These are phyloP conservation scores for Ranitomeya variabilis DNA, from an alignment of 2,113 vertebrate genomes.

Conservation along the genomic window DNA sequence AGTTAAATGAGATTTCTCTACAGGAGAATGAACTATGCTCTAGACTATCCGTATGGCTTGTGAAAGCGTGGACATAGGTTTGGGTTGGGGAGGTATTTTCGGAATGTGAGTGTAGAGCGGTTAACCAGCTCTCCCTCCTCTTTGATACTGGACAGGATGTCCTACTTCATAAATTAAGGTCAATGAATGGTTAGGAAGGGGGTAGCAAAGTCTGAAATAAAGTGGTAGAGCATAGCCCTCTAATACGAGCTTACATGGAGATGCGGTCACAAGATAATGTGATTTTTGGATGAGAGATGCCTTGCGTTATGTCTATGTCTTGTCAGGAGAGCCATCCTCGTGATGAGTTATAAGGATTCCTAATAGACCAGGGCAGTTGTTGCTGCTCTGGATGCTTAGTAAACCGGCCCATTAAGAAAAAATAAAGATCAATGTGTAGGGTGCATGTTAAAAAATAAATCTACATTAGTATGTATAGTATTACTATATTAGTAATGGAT, in stretches of 20 bases:
- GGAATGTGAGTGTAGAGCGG: not conserved
- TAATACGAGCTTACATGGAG: not conserved
- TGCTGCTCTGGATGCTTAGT: no score
- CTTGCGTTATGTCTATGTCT: not conserved
- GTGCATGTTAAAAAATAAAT: no score
- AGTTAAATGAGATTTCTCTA: not conserved
- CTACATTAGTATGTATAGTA: no score
- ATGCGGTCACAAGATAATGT: not conserved
- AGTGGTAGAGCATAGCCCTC: not conserved
- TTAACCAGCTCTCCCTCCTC: not conserved
- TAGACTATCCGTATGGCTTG: not conserved
- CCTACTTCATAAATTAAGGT: not conserved
- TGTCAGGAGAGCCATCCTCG: not conserved
- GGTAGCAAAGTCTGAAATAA: not conserved
- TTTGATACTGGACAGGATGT: not conserved
- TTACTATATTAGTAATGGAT: no score
- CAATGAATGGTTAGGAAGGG: not conserved
- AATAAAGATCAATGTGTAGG: not conserved
- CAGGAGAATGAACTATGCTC: not conserved
- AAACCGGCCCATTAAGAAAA: not conserved
- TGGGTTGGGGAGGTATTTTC: constrained; percentile 30
- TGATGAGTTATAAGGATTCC: not conserved
- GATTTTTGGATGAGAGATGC: no score
- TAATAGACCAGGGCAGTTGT: no score
- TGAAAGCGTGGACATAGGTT: constrained; percentile 1